Evolutionary conservation across 2,888 invertebrate genomes (phyloP).

Genomic region (Drosophila kambysellisi): DNA sequence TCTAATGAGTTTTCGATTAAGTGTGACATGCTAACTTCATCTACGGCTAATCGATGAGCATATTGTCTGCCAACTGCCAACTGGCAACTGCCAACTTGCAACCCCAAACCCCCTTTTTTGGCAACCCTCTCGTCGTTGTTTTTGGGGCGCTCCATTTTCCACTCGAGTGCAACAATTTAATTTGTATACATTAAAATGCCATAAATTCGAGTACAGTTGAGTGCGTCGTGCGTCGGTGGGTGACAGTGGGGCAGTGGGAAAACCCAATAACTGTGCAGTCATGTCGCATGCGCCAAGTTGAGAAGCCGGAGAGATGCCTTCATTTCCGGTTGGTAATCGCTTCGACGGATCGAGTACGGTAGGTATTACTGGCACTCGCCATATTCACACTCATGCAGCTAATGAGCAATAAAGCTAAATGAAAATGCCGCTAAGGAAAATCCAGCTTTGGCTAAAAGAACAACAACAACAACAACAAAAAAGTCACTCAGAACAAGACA

Average conservation of each 20-base stretch:
- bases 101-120: neutral
- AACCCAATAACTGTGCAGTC: conserved; percentile 46
- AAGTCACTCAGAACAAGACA: conserved; percentile 2
- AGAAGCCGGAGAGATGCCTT: conserved; percentile 30
- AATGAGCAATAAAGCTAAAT: conserved; percentile 80
- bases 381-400: conserved; percentile 76
- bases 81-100: neutral
- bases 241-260: conserved; percentile 17
- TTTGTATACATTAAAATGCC: conserved; percentile 73
- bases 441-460: conserved; percentile 13
- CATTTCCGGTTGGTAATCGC: conserved; percentile 58
- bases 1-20: conserved; percentile 78
- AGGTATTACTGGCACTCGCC: conserved; percentile 64
- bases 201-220: conserved; percentile 73
- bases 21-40: conserved; percentile 61
- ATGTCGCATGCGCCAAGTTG: conserved; percentile 55
- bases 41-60: conserved; percentile 45
- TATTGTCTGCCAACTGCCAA: conserved; percentile 31
- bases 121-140: conserved; percentile 27
- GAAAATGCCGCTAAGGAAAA: conserved; percentile 70
- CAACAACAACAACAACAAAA: neutral
- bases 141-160: conserved; percentile 38
- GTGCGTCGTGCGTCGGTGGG: conserved; percentile 29
- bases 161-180: conserved; percentile 67
- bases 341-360: conserved; percentile 9